Percentiles rank a stretch among this genome's conserved stretches.
Evolutionary conservation across 1,140 invertebrate species (phyloP).

Genomic region (Asobara japonica): DNA sequence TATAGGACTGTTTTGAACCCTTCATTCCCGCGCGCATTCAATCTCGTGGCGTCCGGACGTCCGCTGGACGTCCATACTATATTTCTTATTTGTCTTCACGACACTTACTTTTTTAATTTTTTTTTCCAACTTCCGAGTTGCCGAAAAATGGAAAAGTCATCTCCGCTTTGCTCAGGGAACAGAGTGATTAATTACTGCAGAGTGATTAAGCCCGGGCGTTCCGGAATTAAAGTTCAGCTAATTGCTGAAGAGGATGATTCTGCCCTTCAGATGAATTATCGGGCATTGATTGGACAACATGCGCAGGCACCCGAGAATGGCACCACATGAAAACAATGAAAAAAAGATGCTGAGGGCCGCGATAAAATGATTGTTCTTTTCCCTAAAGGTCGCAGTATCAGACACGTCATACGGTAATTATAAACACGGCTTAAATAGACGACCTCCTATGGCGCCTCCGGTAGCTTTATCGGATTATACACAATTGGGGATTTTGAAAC

Average conservation of each 20-base stretch:
- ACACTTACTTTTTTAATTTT: not conserved
- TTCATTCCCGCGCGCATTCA: no score
- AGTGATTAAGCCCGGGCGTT: not conserved
- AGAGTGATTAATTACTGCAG: not conserved
- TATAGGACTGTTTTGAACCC: no score
- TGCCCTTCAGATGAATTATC: not conserved
- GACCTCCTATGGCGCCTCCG: not conserved
- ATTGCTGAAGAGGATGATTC: not conserved
- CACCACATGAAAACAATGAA: not conserved
- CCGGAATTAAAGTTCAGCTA: not conserved
- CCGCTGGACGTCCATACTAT: no score
- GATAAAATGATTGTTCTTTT: not conserved
- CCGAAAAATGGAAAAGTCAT: not conserved
- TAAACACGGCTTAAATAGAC: conserved; percentile 23
- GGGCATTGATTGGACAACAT: not conserved
- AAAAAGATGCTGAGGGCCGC: not conserved
- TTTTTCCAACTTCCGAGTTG: not conserved
- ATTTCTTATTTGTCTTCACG: no score
- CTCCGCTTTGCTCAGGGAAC: not conserved
- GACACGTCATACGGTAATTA: not conserved
- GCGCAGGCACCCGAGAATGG: not conserved
- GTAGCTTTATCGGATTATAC: not conserved
- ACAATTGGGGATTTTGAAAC: no score
- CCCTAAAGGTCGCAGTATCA: conserved; percentile 7
- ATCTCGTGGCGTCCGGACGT: no score